Evolutionary conservation across 2,888 invertebrate genomes (phyloP), one percentile per base, ranked within the genome.

Genomic region (Microplitis deprimator): DNA sequence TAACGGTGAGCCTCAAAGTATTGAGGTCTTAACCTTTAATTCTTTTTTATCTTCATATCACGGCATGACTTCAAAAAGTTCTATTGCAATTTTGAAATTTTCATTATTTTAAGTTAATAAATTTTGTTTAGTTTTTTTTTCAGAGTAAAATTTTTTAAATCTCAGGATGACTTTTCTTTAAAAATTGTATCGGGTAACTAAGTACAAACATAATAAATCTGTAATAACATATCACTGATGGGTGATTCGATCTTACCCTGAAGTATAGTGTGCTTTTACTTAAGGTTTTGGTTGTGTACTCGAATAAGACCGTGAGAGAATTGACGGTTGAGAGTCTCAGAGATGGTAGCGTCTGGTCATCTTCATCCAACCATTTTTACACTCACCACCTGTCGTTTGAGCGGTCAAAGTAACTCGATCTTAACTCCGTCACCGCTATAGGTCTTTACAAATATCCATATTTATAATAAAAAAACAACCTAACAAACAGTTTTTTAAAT

Each of bases 371-470:
- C 83, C 83, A 86, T 84, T 84, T 86, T 86, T 86, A 79, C 80
- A 81, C 82, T 79, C 87, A 87, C 89, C 89, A 89, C 88, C 88
- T 89, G 89, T 86, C 86, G 87, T 81, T 85, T 81, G 78, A 82
- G 79, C 71, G 76, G 73, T 79, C 77, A 80, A 78, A 68, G 80
- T 81, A 82, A 82, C 80, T 69, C 78, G 80, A 81, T 82, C 80
- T 75, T 78, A 13, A 75, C 76, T 75, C 75, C 68, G 76, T 77
- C 79, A 64, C 71, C 65, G 75, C 75, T 79, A 74, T 59, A 38
- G 50, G 65, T 60, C 17, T 50, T 39, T 2, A 75, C 75, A 75
- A 77, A 72, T 75, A 65, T 77, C 77, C 75, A 79, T 77, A 50
- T 50, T 50, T 50, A 50, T 50, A 50, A 29, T 29, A 29, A 29